Evolutionary conservation across 2,797 vertebrate species (phyloP), one percentile per base, ranked within the genome.

Genomic region (Acanthornis magna): DNA sequence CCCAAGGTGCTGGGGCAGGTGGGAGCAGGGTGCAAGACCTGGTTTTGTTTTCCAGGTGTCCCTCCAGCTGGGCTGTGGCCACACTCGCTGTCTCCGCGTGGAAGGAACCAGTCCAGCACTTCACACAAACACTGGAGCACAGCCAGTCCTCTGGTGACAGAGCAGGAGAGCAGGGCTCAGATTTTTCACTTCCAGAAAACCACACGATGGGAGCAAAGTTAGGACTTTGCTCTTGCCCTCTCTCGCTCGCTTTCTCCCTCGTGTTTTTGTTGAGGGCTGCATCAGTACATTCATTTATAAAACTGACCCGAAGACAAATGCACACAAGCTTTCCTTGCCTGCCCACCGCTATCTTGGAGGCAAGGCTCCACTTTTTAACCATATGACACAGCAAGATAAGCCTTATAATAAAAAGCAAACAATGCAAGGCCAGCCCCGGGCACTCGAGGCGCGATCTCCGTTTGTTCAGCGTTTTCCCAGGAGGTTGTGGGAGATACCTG

Each of bases 311-410:
- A 93, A 94, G 94, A 96, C 94, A 96, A 95, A 92, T 21, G 73
- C 2, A 2, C 87, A 45, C 73, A 57, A 93, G 96, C 75, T 86
- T 93, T 85, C 62, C 58, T 89, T 60, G 94, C 93, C 81, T 96
- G 71, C 58, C 68, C 58, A 53, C 68, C 25, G 91, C 80, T 96
- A 86, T 92, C 95, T 94, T 47, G 91, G 85, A 96, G 94, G 88
- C 95, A 94, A 91, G 73, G 87, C 78, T 95, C 89, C 96, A 88
- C 89, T 93, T 95, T 95, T 82, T 81, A 91, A 68, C 91, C 95
- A 89, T 96, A 97, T 96, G 96, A 95, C 96, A 96, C 78, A 62
- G 95, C 15, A 32, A 97, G 96, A 97, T 97, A 97, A 97, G 96
- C 70, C 43, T 87, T 48, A 78, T 48, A 97, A 97, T 96, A 91